Evolutionary conservation across 2,888 invertebrate genomes (phyloP), one percentile per base, ranked within the genome.

Genomic region (Mythimna loreyi): DNA sequence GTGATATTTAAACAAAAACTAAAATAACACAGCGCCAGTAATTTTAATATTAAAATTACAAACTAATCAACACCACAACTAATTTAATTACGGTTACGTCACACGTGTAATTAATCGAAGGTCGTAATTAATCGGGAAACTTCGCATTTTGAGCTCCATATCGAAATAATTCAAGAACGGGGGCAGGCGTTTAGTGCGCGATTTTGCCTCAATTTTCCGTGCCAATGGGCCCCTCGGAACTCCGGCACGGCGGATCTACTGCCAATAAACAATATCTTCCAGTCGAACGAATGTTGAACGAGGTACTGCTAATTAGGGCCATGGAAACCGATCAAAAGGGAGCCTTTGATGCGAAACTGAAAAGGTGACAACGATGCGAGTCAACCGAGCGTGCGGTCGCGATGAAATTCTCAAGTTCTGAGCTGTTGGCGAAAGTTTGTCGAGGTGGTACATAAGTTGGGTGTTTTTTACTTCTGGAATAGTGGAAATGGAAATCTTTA

Each of bases 191-290:
- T 89, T 88, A 86, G 85, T 84, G 85, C 85, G 83, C 86, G 90
- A 89, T 92, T 92, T 91, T 91, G 87, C 94, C 92, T 93, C 92
- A 94, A 95, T 95, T 95, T 95, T 95, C 95, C 95, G 88, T 92
- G 87, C 94, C 93, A 92, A 82, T 92, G 88, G 87, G 85, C 86
- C 72, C 64, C 83, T 75, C 86, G 87, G 88, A 86, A 86, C 88
- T 86, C 84, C 86, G 84, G 85, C 86, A 82, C 88, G 89, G 87
- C 84, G 88, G 83, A 91, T 93, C 91, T 92, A 92, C 91, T 92
- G 91, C 93, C 94, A 94, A 95, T 96, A 95, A 95, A 94, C 95
- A 95, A 95, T 96, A 92, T 93, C 92, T 96, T 95, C 94, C 95
- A 89, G 89, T 75, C 86, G 93, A 90, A 84, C 86, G 91, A 86